Percentiles rank a stretch among this genome's conserved stretches.
These are phyloP conservation scores for Zele albiditarsus DNA, from an alignment of 2,888 invertebrate species.

Conservation along the genomic window DNA sequence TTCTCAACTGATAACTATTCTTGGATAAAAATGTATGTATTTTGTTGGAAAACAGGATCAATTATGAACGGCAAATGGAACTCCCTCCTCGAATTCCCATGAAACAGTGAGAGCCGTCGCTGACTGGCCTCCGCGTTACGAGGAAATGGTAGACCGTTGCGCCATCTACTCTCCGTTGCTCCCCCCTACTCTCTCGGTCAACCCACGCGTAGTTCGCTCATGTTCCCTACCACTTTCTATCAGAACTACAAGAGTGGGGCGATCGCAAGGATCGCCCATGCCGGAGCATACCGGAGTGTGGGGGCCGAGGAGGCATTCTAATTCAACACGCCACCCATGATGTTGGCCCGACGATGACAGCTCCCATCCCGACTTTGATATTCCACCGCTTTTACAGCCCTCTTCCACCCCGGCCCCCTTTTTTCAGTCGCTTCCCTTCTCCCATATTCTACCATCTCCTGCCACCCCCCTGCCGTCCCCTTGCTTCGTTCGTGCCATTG, in stretches of 20 bases:
- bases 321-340: slow-evolving; percentile 74
- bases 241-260: slow-evolving; percentile 46
- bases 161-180: slow-evolving; percentile 55
- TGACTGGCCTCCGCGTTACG: slow-evolving; percentile 51
- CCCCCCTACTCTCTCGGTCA: slow-evolving; percentile 38
- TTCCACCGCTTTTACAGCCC: slow-evolving; percentile 72
- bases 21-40: not conserved
- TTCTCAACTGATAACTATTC: too few species aligned
- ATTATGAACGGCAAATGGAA: slow-evolving; percentile 49
- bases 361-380: slow-evolving; percentile 73
- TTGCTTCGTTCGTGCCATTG: slow-evolving; percentile 41
- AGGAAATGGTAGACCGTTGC: slow-evolving; percentile 52
- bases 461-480: slow-evolving; percentile 46
- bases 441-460: slow-evolving; percentile 44
- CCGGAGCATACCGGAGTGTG: slow-evolving; percentile 75
- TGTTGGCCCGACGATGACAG: slow-evolving; percentile 73
- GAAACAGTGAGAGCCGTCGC: slow-evolving; percentile 61
- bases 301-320: slow-evolving; percentile 74
- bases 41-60: not conserved
- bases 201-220: slow-evolving; percentile 26
- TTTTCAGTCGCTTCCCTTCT: slow-evolving; percentile 38
- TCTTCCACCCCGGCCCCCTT: slow-evolving; percentile 46
- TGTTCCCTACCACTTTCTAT: slow-evolving; percentile 28
- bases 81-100: slow-evolving; percentile 63
- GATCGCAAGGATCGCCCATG: slow-evolving; percentile 70